Conservation (phyloP, 2,888 invertebrate species). For the Cantharis nigra region DNA sequence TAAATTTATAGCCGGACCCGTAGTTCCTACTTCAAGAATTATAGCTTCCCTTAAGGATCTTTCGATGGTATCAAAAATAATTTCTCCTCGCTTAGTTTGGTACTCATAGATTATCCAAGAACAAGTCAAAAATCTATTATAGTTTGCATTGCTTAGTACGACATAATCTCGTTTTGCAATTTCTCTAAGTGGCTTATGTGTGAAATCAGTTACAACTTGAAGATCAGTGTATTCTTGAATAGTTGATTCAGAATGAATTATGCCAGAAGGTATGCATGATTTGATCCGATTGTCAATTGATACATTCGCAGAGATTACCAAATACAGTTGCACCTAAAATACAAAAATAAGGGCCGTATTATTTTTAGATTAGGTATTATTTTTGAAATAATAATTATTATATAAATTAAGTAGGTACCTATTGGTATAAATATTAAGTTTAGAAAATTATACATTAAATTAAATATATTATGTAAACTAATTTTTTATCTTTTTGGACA, state of each 20-base stretch:
- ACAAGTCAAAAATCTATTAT: slow-evolving; percentile 14
- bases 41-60: slow-evolving; percentile 7
- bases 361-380: no score
- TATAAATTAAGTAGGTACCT: not conserved
- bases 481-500: not conserved
- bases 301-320: not conserved
- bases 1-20: slow-evolving; percentile 19
- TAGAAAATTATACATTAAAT: no score
- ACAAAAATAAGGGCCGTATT: not conserved
- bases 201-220: slow-evolving; percentile 12
- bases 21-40: slow-evolving; percentile 12
- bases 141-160: not conserved
- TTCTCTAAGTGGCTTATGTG: slow-evolving; percentile 3
- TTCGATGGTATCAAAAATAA: slow-evolving; percentile 16
- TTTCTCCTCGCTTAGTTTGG: not conserved
- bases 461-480: not conserved
- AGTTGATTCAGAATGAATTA: not conserved
- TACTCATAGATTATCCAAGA: slow-evolving; percentile 15
- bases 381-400: no score
- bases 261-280: not conserved
- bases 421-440: no score
- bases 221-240: not conserved
- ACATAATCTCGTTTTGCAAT: slow-evolving; percentile 2
- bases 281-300: not conserved
- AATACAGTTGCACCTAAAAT: not conserved